A percentile compares a stretch with the other conserved stretches of the same genome.
These are phyloP conservation scores for Pheucticus melanocephalus DNA, from an alignment of 2,113 vertebrate genomes.

Conservation along the genomic window DNA sequence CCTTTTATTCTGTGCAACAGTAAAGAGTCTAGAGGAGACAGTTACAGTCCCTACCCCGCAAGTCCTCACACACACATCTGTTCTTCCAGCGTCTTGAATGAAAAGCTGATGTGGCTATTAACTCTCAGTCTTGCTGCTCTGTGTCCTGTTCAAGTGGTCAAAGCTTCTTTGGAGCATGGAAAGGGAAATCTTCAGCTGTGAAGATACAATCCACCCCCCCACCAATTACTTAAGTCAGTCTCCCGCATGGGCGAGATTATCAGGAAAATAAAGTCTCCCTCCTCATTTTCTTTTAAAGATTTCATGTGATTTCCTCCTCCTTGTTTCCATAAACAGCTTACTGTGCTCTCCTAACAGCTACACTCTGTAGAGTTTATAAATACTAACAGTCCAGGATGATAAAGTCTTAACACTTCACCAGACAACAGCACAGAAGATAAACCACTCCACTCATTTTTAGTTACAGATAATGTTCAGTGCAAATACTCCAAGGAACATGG, in stretches of 20 bases:
- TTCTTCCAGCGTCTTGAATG: accelerated
- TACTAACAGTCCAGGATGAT: background rate
- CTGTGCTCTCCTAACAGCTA: background rate
- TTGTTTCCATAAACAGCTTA: background rate
- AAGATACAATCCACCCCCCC: slow-evolving; percentile 20
- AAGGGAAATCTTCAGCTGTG: slow-evolving; percentile 88
- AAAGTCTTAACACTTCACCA: background rate
- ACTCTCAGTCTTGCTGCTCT: slow-evolving; percentile 63
- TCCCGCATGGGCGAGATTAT: background rate
- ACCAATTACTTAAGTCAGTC: background rate
- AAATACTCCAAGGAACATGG: background rate
- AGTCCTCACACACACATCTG: background rate
- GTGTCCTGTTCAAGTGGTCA: slow-evolving; percentile 81
- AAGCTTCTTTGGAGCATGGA: slow-evolving; percentile 89
- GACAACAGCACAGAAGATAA: background rate
- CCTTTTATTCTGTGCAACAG: slow-evolving; percentile 52
- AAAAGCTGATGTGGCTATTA: slow-evolving; percentile 17
- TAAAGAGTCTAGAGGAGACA: slow-evolving; percentile 23
- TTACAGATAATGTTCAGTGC: background rate
- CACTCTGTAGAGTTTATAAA: background rate
- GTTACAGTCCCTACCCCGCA: background rate
- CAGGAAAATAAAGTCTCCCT: background rate
- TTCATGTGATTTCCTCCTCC: background rate
- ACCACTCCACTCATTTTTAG: background rate
- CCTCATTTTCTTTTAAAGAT: background rate